Conservation (phyloP, 2,888 invertebrate species). For the Phorcus lineatus region DNA sequence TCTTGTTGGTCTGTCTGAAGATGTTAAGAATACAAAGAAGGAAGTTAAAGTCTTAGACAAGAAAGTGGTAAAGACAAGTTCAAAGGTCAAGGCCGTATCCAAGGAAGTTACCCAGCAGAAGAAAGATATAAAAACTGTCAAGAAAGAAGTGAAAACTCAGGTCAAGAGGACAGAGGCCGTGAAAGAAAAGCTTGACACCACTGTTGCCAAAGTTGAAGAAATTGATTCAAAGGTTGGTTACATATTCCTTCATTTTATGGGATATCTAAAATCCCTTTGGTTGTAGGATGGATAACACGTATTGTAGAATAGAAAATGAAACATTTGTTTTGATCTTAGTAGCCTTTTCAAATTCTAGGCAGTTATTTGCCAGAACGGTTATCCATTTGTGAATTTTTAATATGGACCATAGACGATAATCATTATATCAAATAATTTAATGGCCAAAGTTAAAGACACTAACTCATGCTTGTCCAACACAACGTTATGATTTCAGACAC, state of each 20-base stretch:
- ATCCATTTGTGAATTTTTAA: no score
- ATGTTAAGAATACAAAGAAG: constrained; percentile 56
- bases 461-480: no score
- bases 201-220: constrained; percentile 63
- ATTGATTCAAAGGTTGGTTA: constrained; percentile 67
- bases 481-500: constrained; percentile 58
- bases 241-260: background rate
- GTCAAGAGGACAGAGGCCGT: constrained; percentile 54
- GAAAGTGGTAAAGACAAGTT: constrained; percentile 54
- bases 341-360: no score
- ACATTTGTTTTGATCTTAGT: background rate
- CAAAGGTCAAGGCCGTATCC: constrained; percentile 50
- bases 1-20: constrained; percentile 55
- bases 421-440: no score
- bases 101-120: constrained; percentile 57
- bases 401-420: no score
- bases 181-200: constrained; percentile 56
- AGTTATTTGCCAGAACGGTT: no score
- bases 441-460: no score
- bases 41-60: constrained; percentile 55
- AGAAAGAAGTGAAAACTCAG: constrained; percentile 46
- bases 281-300: no score
- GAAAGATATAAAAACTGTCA: constrained; percentile 48
- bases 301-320: background rate
- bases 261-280: no score